Percentiles rank a stretch among this genome's conserved stretches.
Conservation (phyloP, 1,140 invertebrate species). For the Mactra quadrangularis region DNA sequence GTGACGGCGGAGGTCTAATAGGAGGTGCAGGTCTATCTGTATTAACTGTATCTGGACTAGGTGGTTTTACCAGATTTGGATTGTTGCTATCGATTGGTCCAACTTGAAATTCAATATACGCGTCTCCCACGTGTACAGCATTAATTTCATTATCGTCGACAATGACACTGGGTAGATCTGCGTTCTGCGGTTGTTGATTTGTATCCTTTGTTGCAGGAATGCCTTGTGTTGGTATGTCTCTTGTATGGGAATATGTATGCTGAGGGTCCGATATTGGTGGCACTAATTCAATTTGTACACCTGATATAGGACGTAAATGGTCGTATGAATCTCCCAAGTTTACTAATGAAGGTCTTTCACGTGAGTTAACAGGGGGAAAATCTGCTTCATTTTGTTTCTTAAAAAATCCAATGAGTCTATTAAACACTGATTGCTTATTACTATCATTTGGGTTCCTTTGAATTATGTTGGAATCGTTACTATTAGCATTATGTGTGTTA, state of each 20-base stretch:
- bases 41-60: neutral
- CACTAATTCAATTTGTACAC: neutral
- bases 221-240: neutral
- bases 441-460: neutral
- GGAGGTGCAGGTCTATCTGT: neutral
- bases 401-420: conserved; percentile 12
- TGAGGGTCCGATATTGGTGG: neutral
- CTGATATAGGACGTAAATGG: neutral
- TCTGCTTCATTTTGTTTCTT: conserved; percentile 19
- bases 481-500: neutral
- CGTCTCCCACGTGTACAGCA: conserved; percentile 18
- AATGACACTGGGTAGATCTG: neutral
- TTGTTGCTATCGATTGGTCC: neutral
- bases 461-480: neutral
- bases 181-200: neutral
- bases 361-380: neutral
- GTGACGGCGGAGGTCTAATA: conserved; percentile 9
- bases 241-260: conserved; percentile 23
- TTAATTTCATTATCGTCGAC: neutral
- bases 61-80: neutral
- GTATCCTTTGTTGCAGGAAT: neutral
- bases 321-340: neutral
- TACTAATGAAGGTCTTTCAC: neutral
- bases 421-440: neutral
- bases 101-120: conserved; percentile 14